These are phyloP conservation scores for Prochilodus magdalenae DNA, from an alignment of 2,113 vertebrate species.

Conservation along the genomic window DNA sequence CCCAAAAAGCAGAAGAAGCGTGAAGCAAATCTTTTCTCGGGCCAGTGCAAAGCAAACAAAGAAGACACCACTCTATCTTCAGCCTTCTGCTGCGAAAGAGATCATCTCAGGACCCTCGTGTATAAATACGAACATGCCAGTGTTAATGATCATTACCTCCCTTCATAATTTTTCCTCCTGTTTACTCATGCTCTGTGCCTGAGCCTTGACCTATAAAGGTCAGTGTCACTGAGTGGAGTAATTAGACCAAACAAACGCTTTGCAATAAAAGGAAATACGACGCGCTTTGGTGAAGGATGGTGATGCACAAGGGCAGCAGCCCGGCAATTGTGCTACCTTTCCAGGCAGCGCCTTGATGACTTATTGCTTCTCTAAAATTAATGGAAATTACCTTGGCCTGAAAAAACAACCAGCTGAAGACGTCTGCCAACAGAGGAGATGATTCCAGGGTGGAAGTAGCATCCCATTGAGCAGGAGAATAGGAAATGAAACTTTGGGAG, in stretches of 20 bases:
- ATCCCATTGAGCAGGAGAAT: not conserved
- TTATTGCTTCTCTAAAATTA: slow-evolving; percentile 11
- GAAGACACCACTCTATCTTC: too few species aligned
- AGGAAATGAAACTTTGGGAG: not conserved
- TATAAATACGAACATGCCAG: slow-evolving; percentile 7
- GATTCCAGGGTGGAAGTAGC: not conserved
- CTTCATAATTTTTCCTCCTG: slow-evolving; percentile 7
- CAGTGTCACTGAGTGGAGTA: slow-evolving; percentile 45
- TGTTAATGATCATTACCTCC: slow-evolving; percentile 35
- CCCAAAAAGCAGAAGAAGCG: too few species aligned
- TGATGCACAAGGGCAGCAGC: not conserved
- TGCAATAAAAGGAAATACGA: not conserved
- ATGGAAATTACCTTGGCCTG: not conserved
- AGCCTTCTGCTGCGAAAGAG: too few species aligned
- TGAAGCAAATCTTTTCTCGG: too few species aligned
- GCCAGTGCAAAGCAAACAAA: too few species aligned
- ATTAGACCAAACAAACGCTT: slow-evolving; percentile 49
- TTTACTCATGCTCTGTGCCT: slow-evolving; percentile 10
- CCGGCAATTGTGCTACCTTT: slow-evolving; percentile 12
- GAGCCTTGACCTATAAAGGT: slow-evolving; percentile 51
- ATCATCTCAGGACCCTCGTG: too few species aligned
- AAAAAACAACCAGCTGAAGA: not conserved
- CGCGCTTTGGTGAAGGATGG: not conserved
- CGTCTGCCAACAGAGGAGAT: not conserved
- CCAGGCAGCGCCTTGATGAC: not conserved